A percentile compares a stretch with the other conserved stretches of the same genome.
phyloP scores from a whole-genome alignment of 2,113 vertebrate genomes.

The Callionymus lyra region DNA sequence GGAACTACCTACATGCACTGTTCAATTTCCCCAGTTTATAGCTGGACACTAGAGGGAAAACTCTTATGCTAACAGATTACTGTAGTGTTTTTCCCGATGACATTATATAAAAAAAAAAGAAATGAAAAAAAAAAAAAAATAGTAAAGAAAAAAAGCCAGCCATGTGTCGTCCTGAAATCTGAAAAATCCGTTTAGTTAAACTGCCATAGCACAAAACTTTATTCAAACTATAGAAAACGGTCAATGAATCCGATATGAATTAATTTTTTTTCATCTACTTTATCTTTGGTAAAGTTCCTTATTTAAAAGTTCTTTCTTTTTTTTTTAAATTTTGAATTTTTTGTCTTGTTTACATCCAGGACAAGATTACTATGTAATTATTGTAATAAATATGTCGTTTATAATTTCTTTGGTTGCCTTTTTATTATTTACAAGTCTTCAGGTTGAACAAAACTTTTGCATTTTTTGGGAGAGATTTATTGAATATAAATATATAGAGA shows the following conservation, averaged over 20 bases:
- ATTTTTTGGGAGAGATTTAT: slow-evolving; percentile 89
- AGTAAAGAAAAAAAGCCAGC: slow-evolving; percentile 69
- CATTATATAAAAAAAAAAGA: slow-evolving; percentile 42
- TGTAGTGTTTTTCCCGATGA: slow-evolving; percentile 76
- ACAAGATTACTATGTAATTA: slow-evolving; percentile 76
- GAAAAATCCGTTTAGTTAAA: slow-evolving; percentile 30
- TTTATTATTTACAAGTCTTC: slow-evolving; percentile 89
- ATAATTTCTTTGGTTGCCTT: slow-evolving; percentile 77
- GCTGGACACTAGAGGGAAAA: slow-evolving; percentile 91
- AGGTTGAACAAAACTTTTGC: slow-evolving; percentile 86
- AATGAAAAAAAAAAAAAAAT: slow-evolving; percentile 4
- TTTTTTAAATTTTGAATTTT: slow-evolving; percentile 43
- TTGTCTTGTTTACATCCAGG: slow-evolving; percentile 82
- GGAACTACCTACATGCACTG: slow-evolving; percentile 96
- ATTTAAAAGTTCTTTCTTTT: slow-evolving; percentile 73
- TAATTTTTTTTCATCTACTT: too few species aligned
- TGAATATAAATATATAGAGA: slow-evolving; percentile 78
- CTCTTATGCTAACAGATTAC: slow-evolving; percentile 77
- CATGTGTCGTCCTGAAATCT: slow-evolving; percentile 75
- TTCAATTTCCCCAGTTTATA: slow-evolving; percentile 99
- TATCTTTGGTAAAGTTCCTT: slow-evolving; percentile 78
- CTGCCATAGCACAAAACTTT: slow-evolving; percentile 85
- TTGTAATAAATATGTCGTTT: slow-evolving; percentile 60
- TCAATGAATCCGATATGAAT: slow-evolving; percentile 66
- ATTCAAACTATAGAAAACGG: slow-evolving; percentile 72